phyloP scores from a whole-genome alignment of 2,888 invertebrate species.

The Lasioglossum lativentre region DNA sequence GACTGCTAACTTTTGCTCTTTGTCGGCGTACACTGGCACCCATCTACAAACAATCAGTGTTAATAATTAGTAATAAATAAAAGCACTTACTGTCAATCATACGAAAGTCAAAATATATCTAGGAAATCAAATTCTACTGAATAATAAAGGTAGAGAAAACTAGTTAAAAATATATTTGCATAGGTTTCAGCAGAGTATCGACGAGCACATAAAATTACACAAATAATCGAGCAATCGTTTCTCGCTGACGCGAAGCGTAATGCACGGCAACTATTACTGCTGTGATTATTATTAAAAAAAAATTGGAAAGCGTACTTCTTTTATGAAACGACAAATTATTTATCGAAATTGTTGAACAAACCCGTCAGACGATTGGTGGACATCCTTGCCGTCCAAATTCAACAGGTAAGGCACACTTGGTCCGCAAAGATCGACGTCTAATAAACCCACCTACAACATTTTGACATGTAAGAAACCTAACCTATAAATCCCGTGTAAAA shows the following conservation, averaged over 20 bases:
- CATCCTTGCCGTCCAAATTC: constrained; percentile 92
- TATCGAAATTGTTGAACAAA: constrained; percentile 73
- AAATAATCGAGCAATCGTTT: background rate
- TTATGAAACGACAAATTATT: background rate
- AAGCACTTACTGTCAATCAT: background rate
- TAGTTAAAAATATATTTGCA: background rate
- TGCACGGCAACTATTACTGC: too few relatives aligned
- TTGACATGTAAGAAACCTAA: constrained; percentile 53
- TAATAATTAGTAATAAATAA: background rate
- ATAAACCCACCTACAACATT: constrained; percentile 91
- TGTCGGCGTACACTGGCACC: constrained; percentile 96
- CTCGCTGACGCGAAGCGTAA: background rate
- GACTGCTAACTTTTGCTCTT: constrained; percentile 92
- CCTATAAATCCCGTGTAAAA: constrained; percentile 18
- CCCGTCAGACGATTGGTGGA: constrained; percentile 96
- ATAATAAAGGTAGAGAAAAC: background rate
- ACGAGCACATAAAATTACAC: background rate
- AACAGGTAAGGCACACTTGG: constrained; percentile 96
- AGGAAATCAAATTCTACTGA: background rate
- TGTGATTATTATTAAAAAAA: background rate
- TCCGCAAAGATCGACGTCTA: constrained; percentile 98
- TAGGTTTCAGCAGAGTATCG: background rate
- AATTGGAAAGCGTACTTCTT: background rate
- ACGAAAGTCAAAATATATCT: background rate
- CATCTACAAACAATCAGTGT: constrained; percentile 86